phyloP scores from a whole-genome alignment of 92 coral and sea anemone species.

The Epizoanthus ramosus region DNA sequence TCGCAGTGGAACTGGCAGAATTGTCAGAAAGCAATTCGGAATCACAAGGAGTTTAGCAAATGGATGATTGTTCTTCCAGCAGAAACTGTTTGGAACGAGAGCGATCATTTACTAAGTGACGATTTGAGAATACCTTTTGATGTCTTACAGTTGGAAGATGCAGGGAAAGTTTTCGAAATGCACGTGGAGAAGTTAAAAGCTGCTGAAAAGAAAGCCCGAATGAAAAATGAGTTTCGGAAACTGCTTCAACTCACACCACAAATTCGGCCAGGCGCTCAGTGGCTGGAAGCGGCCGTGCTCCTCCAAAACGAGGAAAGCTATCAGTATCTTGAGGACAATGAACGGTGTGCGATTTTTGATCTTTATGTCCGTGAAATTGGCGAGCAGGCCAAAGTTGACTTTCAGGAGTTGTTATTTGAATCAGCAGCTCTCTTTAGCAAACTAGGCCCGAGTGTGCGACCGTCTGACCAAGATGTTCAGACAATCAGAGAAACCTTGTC shows the following conservation, averaged over 20 bases:
- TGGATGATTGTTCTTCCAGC: conserved; percentile 85
- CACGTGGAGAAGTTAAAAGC: conserved; percentile 92
- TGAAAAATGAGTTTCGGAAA: conserved; percentile 90
- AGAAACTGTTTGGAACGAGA: conserved; percentile 91
- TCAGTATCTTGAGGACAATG: conserved; percentile 82
- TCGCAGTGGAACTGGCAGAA: conserved; percentile 90
- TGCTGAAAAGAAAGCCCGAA: conserved; percentile 84
- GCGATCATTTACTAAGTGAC: conserved; percentile 83
- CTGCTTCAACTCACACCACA: conserved; percentile 93
- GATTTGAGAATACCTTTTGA: conserved; percentile 88
- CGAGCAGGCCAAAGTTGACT: conserved; percentile 90
- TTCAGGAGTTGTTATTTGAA: conserved; percentile 94
- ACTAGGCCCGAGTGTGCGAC: conserved; percentile 82
- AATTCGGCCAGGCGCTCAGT: conserved; percentile 93
- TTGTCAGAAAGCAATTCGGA: conserved; percentile 81
- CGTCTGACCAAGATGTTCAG: conserved; percentile 82
- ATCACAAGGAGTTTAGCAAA: conserved; percentile 78
- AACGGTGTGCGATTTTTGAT: conserved; percentile 82
- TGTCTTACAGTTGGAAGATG: conserved; percentile 71
- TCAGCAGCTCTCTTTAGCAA: conserved; percentile 93
- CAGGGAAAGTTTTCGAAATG: conserved; percentile 71
- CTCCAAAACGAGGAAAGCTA: conserved; percentile 95
- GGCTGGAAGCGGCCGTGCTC: conserved; percentile 85
- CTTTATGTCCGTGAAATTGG: conserved; percentile 83
- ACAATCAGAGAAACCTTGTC: conserved; percentile 79